A percentile compares a stretch with the other conserved stretches of the same genome.
phyloP scores from a whole-genome alignment of 2,888 invertebrate species.

The Litoditis marina region DNA sequence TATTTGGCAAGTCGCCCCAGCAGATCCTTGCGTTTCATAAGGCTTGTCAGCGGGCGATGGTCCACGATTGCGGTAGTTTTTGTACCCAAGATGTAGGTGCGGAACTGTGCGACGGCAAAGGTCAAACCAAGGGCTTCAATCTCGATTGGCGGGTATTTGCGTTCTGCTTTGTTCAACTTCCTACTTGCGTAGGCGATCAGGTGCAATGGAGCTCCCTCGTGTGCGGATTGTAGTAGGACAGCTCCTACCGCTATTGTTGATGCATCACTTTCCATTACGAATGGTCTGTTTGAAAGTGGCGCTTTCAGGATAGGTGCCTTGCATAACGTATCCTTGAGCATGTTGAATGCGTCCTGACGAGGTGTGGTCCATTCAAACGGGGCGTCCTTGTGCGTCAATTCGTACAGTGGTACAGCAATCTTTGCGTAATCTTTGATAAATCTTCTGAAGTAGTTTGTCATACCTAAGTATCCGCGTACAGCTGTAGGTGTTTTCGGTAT shows the following conservation, averaged over 20 bases:
- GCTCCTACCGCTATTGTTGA: constrained; percentile 23
- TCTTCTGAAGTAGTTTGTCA: constrained; percentile 27
- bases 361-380: constrained; percentile 16
- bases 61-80: constrained; percentile 16
- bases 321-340: constrained; percentile 18
- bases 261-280: constrained; percentile 26
- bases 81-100: constrained; percentile 21
- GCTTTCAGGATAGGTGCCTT: constrained; percentile 18
- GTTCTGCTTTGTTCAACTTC: constrained; percentile 18
- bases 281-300: constrained; percentile 10
- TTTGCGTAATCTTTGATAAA: constrained; percentile 32
- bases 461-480: constrained; percentile 30
- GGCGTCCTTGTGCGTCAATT: constrained; percentile 21
- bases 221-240: constrained; percentile 17
- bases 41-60: constrained; percentile 19
- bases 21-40: constrained; percentile 18
- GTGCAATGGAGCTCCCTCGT: no score
- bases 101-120: constrained; percentile 18
- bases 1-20: constrained; percentile 20
- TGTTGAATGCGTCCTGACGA: constrained; percentile 19
- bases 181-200: constrained; percentile 23
- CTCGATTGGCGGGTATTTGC: constrained; percentile 22
- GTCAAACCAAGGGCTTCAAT: constrained; percentile 23
- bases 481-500: constrained; percentile 17
- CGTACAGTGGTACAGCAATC: constrained; percentile 25